Evolutionary conservation across 1,140 invertebrate genomes (phyloP).

Genomic region (Micrasema minimum): DNA sequence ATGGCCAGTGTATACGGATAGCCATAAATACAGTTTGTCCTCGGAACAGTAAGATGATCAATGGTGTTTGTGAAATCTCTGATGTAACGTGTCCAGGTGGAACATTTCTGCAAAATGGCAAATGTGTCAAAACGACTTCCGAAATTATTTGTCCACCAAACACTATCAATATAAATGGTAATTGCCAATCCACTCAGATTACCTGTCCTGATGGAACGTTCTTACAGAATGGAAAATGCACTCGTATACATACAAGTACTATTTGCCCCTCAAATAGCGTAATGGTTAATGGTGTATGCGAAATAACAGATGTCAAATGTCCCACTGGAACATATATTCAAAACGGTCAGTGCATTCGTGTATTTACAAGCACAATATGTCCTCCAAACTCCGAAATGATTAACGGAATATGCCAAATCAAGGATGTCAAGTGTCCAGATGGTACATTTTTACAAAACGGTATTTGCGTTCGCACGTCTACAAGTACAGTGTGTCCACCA

Average conservation of each 20-base stretch:
- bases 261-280: not conserved
- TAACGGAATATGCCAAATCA: not conserved
- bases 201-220: not conserved
- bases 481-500: slow-evolving; percentile 2
- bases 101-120: not conserved
- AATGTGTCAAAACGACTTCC: not conserved
- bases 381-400: not conserved
- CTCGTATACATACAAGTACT: too few relatives aligned
- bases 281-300: not conserved
- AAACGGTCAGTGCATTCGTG: not conserved
- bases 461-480: not conserved
- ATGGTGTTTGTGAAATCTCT: not conserved
- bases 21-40: too few relatives aligned
- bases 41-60: too few relatives aligned
- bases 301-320: not conserved
- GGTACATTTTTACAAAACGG: slow-evolving; percentile 1
- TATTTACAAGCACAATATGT: not conserved
- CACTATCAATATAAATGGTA: not conserved
- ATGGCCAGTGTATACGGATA: not conserved
- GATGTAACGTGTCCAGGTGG: not conserved
- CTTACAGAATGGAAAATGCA: not conserved
- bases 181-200: not conserved
- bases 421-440: not conserved
- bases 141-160: not conserved
- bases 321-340: not conserved